Evolutionary conservation across 1,140 invertebrate genomes (phyloP).

Genomic region (Rhynchophorus ferrugineus): DNA sequence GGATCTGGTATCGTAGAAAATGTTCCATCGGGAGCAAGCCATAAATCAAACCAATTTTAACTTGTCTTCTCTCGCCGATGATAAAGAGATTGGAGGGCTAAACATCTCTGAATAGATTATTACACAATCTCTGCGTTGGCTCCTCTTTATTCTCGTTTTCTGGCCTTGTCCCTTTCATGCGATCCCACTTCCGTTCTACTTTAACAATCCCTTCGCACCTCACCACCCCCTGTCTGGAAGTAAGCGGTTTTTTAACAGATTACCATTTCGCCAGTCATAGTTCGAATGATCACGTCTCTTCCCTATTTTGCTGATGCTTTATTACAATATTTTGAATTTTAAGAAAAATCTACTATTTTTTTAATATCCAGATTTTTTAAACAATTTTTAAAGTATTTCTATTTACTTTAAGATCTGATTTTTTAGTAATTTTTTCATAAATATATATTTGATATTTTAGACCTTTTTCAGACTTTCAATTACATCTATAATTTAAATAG

Average conservation of each 20-base stretch:
- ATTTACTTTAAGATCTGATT: too few relatives aligned
- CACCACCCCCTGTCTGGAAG: not conserved
- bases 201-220: not conserved
- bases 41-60: conserved; percentile 19
- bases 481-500: too few relatives aligned
- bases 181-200: not conserved
- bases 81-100: conserved; percentile 21
- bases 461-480: too few relatives aligned
- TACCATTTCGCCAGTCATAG: not conserved
- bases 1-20: conserved; percentile 6
- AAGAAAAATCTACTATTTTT: too few relatives aligned
- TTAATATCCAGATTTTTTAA: too few relatives aligned
- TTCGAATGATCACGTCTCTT: too few relatives aligned
- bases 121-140: conserved; percentile 8
- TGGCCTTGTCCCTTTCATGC: not conserved
- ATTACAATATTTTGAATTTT: too few relatives aligned
- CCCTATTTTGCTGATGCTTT: too few relatives aligned
- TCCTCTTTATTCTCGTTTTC: conserved; percentile 10
- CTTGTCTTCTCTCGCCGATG: conserved; percentile 17
- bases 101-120: conserved; percentile 19
- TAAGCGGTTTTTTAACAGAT: not conserved
- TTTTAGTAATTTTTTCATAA: too few relatives aligned
- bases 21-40: conserved; percentile 1
- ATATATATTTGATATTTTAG: too few relatives aligned
- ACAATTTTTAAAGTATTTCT: too few relatives aligned